Evolutionary conservation across 2,797 vertebrate species (phyloP), one percentile per base, ranked within the genome.

Genomic region (Natrix natrix): DNA sequence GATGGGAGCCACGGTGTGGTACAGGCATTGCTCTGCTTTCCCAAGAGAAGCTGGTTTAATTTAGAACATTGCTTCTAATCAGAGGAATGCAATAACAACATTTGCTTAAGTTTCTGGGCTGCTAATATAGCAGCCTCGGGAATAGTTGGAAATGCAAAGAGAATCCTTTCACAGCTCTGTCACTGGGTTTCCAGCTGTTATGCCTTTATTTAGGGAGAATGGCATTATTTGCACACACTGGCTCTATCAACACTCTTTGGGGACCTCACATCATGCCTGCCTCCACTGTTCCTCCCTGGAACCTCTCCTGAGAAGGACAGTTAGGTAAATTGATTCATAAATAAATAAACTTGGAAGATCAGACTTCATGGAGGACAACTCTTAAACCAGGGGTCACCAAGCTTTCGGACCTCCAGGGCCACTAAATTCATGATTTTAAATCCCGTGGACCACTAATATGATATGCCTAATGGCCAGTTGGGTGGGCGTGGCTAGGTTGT

Each of bases 31-130:
- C 63, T 14, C 8, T 48, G 16, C 22, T 87, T 61, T 56, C 94
- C 52, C 60, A 89, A 90, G 88, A 95, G 92, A 90, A 24, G 88
- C 11, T 63, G 90, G 55, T 91, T 96, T 96, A 95, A 96, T 96
- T 95, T 94, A 3, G 57, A 91, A 91, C 94, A 90, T 89, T 89
- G 86, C 86, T 92, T 87, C 60, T 92, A 83, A 92, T 87, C 90
- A 94, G 89, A 60, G 90, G 91, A 90, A 48, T 92, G 89, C 86
- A 92, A 93, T 91, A 91, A 95, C 55, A 94, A 55, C 57, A 37
- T 89, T 94, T 69, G 92, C 20, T 93, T 87, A 89, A 87, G 87
- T 94, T 90, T 93, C 94, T 90, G 56, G 90, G 92, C 89, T 92
- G 66, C 91, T 95, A 94, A 92, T 87, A 90, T 61, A 89, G 32